Percentiles rank a stretch among this genome's conserved stretches.
These are phyloP conservation scores for Globodera rostochiensis DNA, from an alignment of 1,140 invertebrate genomes.

Conservation along the genomic window DNA sequence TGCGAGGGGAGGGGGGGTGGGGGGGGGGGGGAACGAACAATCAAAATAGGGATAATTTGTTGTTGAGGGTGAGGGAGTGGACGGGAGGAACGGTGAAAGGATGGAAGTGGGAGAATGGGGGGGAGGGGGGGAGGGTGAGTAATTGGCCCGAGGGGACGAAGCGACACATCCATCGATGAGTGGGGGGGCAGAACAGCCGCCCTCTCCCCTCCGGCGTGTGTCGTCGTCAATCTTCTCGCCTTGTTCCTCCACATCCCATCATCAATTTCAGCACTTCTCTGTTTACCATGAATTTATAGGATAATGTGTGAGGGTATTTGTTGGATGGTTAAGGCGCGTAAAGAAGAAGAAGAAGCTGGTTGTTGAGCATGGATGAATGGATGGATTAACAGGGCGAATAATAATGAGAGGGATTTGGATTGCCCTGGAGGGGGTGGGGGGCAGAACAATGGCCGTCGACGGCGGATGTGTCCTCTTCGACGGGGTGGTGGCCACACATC, in stretches of 20 bases:
- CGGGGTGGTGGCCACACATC: too few species aligned
- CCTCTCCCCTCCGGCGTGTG: neutral
- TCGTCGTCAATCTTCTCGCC: constrained; percentile 16
- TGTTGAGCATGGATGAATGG: neutral
- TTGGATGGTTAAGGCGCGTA: neutral
- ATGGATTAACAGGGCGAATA: neutral
- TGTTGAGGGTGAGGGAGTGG: neutral
- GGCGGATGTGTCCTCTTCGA: neutral
- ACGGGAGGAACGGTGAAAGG: neutral
- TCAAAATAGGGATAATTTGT: neutral
- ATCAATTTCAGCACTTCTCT: neutral
- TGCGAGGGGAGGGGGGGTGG: neutral
- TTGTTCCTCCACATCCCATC: neutral
- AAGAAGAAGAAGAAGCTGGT: neutral
- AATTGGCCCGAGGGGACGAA: neutral
- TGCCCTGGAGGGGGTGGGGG: neutral
- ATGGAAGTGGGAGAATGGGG: neutral
- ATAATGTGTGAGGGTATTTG: too few species aligned
- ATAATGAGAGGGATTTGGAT: neutral
- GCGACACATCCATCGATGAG: neutral
- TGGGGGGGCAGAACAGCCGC: too few species aligned
- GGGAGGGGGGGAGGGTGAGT: neutral
- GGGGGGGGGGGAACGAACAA: neutral
- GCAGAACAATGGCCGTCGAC: neutral
- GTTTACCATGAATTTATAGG: neutral